Evolutionary conservation across 2,797 vertebrate species (phyloP).

Genomic region (Pipistrellus nathusii): DNA sequence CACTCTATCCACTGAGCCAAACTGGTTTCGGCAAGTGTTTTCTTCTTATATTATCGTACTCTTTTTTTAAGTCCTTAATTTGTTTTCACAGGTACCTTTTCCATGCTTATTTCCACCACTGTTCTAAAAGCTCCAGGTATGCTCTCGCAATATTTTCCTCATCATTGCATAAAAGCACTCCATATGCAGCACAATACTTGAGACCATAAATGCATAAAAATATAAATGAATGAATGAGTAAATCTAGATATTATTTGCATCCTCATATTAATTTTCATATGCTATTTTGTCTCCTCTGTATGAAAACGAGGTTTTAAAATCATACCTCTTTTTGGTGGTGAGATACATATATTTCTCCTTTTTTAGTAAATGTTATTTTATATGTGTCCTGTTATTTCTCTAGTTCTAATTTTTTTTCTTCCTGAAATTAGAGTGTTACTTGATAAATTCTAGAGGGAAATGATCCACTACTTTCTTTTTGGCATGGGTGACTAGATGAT

Average conservation of each 20-base stretch:
- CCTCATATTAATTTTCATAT: neutral
- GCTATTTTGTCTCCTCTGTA: neutral
- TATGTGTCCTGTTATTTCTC: neutral
- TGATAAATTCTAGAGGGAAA: neutral
- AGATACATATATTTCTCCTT: neutral
- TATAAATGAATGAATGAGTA: neutral
- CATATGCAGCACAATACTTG: neutral
- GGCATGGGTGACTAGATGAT: neutral
- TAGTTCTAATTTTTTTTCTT: neutral
- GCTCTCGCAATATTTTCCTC: accelerated
- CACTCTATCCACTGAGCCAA: too few species aligned
- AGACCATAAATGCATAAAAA: neutral
- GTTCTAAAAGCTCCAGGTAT: neutral
- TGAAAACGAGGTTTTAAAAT: neutral
- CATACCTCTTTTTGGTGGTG: neutral
- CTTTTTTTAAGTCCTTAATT: neutral
- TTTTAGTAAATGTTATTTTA: neutral
- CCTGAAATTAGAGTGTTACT: neutral
- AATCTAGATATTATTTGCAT: neutral
- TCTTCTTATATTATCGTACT: neutral
- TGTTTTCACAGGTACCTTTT: neutral
- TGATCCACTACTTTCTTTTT: neutral
- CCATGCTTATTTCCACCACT: neutral
- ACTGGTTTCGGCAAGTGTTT: neutral
- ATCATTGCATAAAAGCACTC: neutral